Evolutionary conservation across 2,888 invertebrate genomes (phyloP).

Genomic region (Teleogryllus oceanicus): DNA sequence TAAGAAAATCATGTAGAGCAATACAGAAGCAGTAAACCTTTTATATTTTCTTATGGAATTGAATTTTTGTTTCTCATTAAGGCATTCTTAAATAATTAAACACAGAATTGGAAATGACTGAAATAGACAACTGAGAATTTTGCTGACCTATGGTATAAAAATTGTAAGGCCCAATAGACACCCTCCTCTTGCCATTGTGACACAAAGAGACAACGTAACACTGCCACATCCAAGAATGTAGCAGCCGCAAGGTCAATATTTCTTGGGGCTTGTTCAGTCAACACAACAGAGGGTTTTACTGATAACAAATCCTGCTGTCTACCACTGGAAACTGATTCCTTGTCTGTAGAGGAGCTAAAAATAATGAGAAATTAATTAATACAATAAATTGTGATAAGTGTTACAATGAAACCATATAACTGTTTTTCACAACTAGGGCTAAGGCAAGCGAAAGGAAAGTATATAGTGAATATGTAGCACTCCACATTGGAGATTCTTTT

Average conservation of each 20-base stretch:
- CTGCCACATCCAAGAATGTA: constrained; percentile 94
- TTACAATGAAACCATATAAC: too few relatives aligned
- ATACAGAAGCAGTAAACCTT: too few relatives aligned
- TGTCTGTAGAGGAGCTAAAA: constrained; percentile 61
- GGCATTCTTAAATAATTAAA: neutral
- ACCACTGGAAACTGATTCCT: constrained; percentile 68
- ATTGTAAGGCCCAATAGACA: constrained; percentile 94
- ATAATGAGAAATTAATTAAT: too few relatives aligned
- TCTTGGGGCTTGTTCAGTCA: constrained; percentile 47
- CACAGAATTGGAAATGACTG: constrained; percentile 25
- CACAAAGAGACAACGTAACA: constrained; percentile 90
- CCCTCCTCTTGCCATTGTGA: constrained; percentile 98
- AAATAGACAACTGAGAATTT: constrained; percentile 25
- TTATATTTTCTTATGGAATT: neutral
- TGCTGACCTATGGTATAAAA: constrained; percentile 75
- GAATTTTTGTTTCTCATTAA: neutral
- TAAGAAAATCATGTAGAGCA: too few relatives aligned
- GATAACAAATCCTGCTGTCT: constrained; percentile 38
- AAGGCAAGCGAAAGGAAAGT: too few relatives aligned
- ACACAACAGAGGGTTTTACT: constrained; percentile 41
- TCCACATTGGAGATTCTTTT: too few relatives aligned
- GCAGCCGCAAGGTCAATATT: constrained; percentile 70
- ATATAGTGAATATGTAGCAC: too few relatives aligned
- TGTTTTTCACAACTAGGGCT: too few relatives aligned
- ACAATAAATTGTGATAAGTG: too few relatives aligned